A percentile compares a stretch with the other conserved stretches of the same genome.
phyloP scores from a whole-genome alignment of 2,888 invertebrate species.

The Pseudoips prasinana region DNA sequence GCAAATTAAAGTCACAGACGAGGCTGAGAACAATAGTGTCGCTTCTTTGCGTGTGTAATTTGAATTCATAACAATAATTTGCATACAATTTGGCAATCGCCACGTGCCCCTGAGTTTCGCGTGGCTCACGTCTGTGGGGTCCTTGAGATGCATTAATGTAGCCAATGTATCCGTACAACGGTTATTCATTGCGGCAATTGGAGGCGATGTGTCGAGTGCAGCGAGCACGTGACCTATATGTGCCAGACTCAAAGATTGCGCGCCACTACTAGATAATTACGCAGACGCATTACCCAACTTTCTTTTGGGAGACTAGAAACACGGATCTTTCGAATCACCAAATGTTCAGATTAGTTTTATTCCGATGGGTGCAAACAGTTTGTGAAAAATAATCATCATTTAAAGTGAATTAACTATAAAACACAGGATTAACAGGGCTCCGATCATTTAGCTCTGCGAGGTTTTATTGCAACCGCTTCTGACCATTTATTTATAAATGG shows the following conservation, averaged over 20 bases:
- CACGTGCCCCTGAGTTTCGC: constrained; percentile 31
- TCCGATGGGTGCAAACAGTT: no score
- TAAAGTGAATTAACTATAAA: constrained; percentile 34
- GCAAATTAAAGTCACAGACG: constrained; percentile 49
- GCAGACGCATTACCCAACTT: constrained; percentile 40
- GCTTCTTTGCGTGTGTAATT: constrained; percentile 42
- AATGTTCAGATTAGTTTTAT: no score
- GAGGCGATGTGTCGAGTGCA: constrained; percentile 29
- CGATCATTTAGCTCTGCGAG: constrained; percentile 48
- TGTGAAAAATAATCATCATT: no score
- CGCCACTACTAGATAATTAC: constrained; percentile 36
- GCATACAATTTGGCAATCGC: constrained; percentile 46
- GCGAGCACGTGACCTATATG: constrained; percentile 43
- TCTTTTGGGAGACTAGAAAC: no score
- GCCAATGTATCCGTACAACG: constrained; percentile 35
- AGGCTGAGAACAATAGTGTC: constrained; percentile 53
- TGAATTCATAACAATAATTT: constrained; percentile 52
- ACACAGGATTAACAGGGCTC: constrained; percentile 41
- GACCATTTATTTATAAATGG: constrained; percentile 38
- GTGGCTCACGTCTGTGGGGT: constrained; percentile 26
- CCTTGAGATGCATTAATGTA: constrained; percentile 50
- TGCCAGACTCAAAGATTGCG: constrained; percentile 19
- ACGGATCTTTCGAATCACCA: no score
- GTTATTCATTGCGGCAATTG: constrained; percentile 48
- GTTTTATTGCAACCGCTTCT: constrained; percentile 46